These are phyloP conservation scores for Platorchestia sp. DNA, from an alignment of 1,140 invertebrate genomes.

Conservation along the genomic window DNA sequence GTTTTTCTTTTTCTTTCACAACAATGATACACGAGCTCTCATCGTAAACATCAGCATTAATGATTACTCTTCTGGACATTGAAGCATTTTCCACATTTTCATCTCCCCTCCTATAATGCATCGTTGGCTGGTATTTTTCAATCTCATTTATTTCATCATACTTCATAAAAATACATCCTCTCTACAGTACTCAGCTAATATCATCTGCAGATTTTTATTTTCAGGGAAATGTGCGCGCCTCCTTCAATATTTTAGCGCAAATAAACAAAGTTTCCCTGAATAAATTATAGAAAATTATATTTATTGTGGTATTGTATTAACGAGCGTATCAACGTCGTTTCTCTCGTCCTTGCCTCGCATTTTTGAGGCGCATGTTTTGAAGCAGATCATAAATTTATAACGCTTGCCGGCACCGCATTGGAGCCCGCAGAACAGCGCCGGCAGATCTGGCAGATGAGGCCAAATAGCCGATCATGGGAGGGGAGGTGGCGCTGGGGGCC, in stretches of 20 bases:
- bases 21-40: neutral
- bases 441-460: neutral
- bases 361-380: neutral
- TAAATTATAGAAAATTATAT: too few species aligned
- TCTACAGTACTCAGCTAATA: too few species aligned
- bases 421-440: neutral
- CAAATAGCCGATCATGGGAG: conserved; percentile 8
- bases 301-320: neutral
- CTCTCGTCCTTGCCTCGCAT: neutral
- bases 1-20: neutral
- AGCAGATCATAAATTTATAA: neutral
- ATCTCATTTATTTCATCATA: neutral
- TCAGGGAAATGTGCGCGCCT: too few species aligned
- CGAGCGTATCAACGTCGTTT: neutral
- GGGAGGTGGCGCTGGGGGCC: neutral
- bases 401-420: neutral
- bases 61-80: neutral
- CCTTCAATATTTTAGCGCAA: too few species aligned
- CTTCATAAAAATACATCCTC: neutral
- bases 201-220: too few species aligned
- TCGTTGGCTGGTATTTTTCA: neutral
- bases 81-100: neutral
- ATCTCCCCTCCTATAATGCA: neutral
- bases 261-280: too few species aligned
- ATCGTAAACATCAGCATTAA: neutral